phyloP scores from a whole-genome alignment of 2,113 vertebrate genomes.

The Scomber colias region DNA sequence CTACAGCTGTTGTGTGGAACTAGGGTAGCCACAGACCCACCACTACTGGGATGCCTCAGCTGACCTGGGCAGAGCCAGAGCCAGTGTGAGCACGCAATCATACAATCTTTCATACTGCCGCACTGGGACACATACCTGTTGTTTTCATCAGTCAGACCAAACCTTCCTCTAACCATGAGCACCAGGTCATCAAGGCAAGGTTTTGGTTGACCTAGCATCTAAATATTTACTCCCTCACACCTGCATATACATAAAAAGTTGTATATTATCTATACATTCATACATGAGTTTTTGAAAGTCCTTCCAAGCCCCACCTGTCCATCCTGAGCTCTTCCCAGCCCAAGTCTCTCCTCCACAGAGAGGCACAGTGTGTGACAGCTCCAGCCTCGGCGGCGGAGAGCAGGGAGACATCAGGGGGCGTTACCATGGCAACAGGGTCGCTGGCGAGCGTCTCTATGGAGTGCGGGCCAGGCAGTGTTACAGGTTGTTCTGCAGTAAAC shows the following conservation, averaged over 20 bases:
- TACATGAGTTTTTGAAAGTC: conserved; percentile 8
- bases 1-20: conserved; percentile 79
- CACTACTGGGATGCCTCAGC: conserved; percentile 59
- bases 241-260: neutral
- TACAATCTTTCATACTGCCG: conserved; percentile 13
- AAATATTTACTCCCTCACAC: conserved; percentile 15
- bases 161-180: conserved; percentile 12
- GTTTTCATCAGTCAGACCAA: conserved; percentile 23
- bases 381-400: conserved; percentile 53
- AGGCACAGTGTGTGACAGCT: conserved; percentile 50
- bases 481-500: conserved; percentile 88
- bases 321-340: neutral
- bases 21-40: conserved; percentile 31
- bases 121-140: conserved; percentile 14
- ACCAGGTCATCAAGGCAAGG: neutral
- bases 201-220: neutral
- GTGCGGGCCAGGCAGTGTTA: conserved; percentile 83
- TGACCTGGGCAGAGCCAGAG: conserved; percentile 54
- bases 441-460: conserved; percentile 80
- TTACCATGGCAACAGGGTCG: conserved; percentile 80
- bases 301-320: conserved; percentile 34
- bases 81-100: conserved; percentile 9
- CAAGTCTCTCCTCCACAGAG: conserved; percentile 35
- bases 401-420: conserved; percentile 76
- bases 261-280: conserved; percentile 12